Evolutionary conservation across 2,113 vertebrate species (phyloP), one percentile per base, ranked within the genome.

Genomic region (Stegostoma tigrinum): DNA sequence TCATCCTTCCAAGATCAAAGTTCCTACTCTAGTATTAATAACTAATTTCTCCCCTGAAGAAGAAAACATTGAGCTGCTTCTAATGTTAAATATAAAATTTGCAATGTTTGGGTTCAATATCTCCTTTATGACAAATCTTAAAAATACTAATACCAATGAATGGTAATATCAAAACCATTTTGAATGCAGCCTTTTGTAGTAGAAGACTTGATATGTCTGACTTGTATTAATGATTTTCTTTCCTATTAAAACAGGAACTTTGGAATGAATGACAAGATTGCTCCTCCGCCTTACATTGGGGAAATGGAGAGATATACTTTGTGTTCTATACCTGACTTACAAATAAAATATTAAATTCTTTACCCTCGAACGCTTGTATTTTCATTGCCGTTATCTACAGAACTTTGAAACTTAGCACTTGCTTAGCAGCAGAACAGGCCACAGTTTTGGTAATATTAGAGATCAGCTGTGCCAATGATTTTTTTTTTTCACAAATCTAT

Each of bases 341-440:
- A 66, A 93, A 93, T 67, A 67, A 93, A 93, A 66, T 17, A 66
- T 67, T 93, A 23, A 93, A 93, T 66, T 93, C 38, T 38, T 61
- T 67, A 34, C 66, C 89, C 61, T 5, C 23, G 66, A 93, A 93
- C 6, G 24, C 34, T 5, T 42, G 38, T 17, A 80, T 64, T 55
- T 38, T 38, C 38, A 10, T 93, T 83, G 38, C 38, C 17, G 1
- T 83, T 23, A 21, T 38, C n/a, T 21, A 83, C 38, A 83, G 17
- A 83, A 42, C 80, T 61, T 61, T 61, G 55, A 61, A 61, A 61
- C 55, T 61, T 61, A 10, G 12, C 1, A 61, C n/a, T 15, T 38
- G 17, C 38, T 80, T 30, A 80, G 75, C 14, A 80, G 14, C 34
- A 78, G 34, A 80, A 80, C n/a, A 34, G 75, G 75, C 2, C 14